phyloP scores from a whole-genome alignment of 1,140 invertebrate species.

The Thereuonema tuberculata region DNA sequence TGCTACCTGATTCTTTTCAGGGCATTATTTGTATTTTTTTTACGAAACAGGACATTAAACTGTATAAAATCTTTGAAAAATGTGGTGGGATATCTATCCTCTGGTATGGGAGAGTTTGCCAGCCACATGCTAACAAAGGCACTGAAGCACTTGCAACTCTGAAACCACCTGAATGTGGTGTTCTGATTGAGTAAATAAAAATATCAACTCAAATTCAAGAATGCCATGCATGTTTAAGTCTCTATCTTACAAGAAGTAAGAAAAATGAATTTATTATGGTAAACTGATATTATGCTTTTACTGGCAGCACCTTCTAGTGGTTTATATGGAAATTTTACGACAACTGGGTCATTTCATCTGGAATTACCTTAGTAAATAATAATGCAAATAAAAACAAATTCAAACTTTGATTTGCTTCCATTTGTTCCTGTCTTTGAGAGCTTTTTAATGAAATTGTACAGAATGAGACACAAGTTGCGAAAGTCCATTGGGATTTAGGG shows the following conservation, averaged over 20 bases:
- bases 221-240: background rate
- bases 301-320: background rate
- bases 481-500: too few relatives aligned
- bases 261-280: background rate
- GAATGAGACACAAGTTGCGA: too few relatives aligned
- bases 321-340: background rate
- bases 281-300: background rate
- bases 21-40: background rate
- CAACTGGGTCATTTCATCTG: background rate
- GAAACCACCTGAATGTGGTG: background rate
- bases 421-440: too few relatives aligned
- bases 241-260: background rate
- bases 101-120: background rate
- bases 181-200: constrained; percentile 8
- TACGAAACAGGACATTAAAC: background rate
- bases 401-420: too few relatives aligned
- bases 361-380: background rate
- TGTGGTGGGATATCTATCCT: background rate
- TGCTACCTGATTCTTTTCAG: background rate
- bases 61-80: background rate
- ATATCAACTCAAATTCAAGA: background rate
- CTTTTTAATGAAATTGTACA: too few relatives aligned
- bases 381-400: too few relatives aligned
- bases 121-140: background rate
- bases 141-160: background rate